Conservation (phyloP, 2,113 vertebrate species). For the Choloepus hoffmanni region DNA sequence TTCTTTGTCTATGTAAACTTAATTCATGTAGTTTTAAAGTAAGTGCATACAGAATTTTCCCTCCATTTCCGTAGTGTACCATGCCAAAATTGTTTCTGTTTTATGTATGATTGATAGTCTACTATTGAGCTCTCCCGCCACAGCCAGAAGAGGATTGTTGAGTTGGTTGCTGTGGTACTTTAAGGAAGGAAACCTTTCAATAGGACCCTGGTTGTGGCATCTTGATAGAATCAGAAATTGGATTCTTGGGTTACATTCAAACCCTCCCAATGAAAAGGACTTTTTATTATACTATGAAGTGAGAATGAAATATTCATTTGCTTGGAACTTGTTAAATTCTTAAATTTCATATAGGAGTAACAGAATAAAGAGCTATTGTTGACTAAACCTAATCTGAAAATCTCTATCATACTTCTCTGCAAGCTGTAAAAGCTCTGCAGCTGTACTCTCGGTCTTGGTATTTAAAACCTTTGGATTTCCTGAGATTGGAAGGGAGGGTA, state of each 20-base stretch:
- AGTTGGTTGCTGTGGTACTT: background rate
- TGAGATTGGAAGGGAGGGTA: constrained; percentile 44
- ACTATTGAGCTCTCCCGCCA: background rate
- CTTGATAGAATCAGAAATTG: constrained; percentile 66
- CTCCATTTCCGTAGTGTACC: background rate
- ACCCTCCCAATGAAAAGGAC: constrained; percentile 60
- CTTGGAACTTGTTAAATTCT: constrained; percentile 76
- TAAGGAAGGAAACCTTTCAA: constrained; percentile 45
- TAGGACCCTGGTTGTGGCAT: constrained; percentile 36
- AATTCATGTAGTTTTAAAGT: constrained; percentile 14
- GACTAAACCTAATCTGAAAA: constrained; percentile 64
- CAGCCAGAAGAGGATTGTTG: background rate
- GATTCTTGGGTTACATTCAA: constrained; percentile 73
- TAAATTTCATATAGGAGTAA: constrained; percentile 73
- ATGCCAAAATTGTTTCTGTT: constrained; percentile 40
- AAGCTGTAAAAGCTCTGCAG: background rate
- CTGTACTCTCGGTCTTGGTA: background rate
- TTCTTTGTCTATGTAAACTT: constrained; percentile 53
- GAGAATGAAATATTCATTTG: constrained; percentile 78
- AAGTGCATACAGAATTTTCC: background rate
- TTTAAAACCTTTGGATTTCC: constrained; percentile 60
- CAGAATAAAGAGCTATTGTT: constrained; percentile 74
- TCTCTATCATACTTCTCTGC: constrained; percentile 57
- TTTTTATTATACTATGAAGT: constrained; percentile 63
- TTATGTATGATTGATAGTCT: constrained; percentile 30